Base-by-base conservation (phyloP, 2,888 invertebrate genomes). In the Syrista parreyssii region DNA sequence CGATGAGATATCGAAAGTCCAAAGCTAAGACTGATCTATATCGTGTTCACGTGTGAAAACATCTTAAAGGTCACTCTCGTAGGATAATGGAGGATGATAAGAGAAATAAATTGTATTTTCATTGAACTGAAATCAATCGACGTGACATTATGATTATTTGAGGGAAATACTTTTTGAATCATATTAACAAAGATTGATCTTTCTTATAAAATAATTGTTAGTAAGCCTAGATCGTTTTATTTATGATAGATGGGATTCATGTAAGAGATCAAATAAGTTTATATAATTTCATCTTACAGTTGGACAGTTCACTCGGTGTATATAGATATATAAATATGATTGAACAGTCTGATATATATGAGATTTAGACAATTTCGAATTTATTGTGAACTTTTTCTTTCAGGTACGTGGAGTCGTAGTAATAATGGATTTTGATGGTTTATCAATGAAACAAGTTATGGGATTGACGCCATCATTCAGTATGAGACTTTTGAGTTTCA, bases 401-500 rank as follows among this genome's bases (percentile, higher is more conserved):
- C 85, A 93, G 91, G 94, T 97, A n/a, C 93, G 94, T 68, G 97
- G 97, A 32, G 94, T 94, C 11, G 95, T 97, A 12, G 96, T 96
- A 32, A 92, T 97, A 80, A 96, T 97, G 96, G 97, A 97, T 91
- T 97, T 96, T 89, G 93, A 96, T 83, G 94, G 95, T 11, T 92
- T 97, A 88, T 94, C 95, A 11, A 95, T 96, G 95, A 94, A 94
- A 88, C 97, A 97, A 93, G 94, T 95, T 1, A 93, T 93, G 91
- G 95, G 94, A 0, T 90, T 97, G 75, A 93, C 95, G 0, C 96
- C 96, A 0, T 91, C 94, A 12, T 97, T 96, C 92, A 96, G 96
- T 75, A 94, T 95, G 92, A 94, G 95, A 75, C 93, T 97, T 75
- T 93, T 97, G 80, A 94, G 94, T 12, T 97, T 97, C 92, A 97